Evolutionary conservation across 2,113 vertebrate species (phyloP).

Genomic region (Coracopsis vasa): DNA sequence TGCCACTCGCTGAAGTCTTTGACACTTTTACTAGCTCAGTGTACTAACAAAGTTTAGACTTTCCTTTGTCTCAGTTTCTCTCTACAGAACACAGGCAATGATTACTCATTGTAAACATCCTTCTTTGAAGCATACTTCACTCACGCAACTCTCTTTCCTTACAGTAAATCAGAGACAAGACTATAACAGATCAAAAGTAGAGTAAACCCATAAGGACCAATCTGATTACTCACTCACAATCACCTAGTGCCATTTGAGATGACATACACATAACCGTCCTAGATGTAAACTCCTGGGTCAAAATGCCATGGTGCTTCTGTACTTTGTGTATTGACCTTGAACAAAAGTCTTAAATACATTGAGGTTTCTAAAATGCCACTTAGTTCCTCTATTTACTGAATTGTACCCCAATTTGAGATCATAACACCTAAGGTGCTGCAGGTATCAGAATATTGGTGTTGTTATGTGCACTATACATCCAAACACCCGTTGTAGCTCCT

Average conservation of each 20-base stretch:
- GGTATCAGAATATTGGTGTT: not conserved
- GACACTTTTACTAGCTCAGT: not conserved
- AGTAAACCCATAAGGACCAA: not conserved
- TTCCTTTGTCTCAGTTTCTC: not conserved
- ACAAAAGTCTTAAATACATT: not conserved
- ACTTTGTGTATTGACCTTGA: rapidly evolving
- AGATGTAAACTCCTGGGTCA: not conserved
- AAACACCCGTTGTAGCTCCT: not conserved
- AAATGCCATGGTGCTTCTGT: not conserved
- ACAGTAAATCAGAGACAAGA: not conserved
- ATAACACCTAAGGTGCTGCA: not conserved
- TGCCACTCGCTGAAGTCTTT: not conserved
- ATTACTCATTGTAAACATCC: not conserved
- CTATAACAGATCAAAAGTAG: not conserved
- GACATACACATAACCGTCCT: not conserved
- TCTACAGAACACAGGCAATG: not conserved
- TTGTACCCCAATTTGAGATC: not conserved
- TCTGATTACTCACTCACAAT: not conserved
- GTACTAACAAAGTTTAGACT: not conserved
- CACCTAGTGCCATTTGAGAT: not conserved
- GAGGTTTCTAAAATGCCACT: not conserved
- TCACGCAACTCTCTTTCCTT: not conserved
- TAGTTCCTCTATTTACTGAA: not conserved
- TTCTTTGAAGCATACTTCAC: not conserved
- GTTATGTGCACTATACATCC: not conserved